These are phyloP conservation scores for Phacellophora camtschatica DNA, from an alignment of 30 jellyfish, hydroid and myxozoan species.

Conservation along the genomic window DNA sequence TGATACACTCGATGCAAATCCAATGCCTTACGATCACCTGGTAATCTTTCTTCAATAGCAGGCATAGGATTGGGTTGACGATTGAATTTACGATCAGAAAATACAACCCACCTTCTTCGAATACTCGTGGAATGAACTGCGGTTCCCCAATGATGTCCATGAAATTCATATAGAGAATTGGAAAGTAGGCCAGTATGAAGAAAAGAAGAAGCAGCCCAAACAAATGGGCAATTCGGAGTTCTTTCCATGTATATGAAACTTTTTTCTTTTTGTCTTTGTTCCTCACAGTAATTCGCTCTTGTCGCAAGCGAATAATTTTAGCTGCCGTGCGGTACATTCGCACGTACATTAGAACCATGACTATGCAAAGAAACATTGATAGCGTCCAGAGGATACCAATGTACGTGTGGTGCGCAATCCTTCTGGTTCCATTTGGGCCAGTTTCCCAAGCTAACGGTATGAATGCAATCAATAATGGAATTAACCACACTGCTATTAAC, in stretches of 20 bases:
- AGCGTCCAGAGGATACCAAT: slow-evolving; percentile 56
- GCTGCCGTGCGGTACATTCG: slow-evolving; percentile 68
- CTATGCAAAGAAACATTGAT: slow-evolving; percentile 56
- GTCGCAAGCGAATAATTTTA: slow-evolving; percentile 57
- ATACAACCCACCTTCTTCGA: slow-evolving; percentile 24
- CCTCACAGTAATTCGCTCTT: slow-evolving; percentile 16
- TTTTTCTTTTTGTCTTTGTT: background rate
- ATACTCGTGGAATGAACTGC: slow-evolving; percentile 4
- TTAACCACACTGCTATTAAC: slow-evolving; percentile 49
- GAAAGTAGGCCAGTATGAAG: slow-evolving; percentile 85
- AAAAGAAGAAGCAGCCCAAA: slow-evolving; percentile 81
- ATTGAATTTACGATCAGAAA: slow-evolving; percentile 58
- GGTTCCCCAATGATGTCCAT: slow-evolving; percentile 13
- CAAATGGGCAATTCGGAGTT: slow-evolving; percentile 79
- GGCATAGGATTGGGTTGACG: slow-evolving; percentile 88
- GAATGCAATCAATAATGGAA: slow-evolving; percentile 59
- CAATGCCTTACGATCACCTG: slow-evolving; percentile 36
- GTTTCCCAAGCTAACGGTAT: slow-evolving; percentile 71
- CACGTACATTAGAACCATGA: slow-evolving; percentile 65
- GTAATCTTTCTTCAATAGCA: slow-evolving; percentile 77
- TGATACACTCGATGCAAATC: slow-evolving; percentile 34
- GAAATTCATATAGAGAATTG: slow-evolving; percentile 73
- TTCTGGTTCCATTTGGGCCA: background rate
- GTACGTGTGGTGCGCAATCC: slow-evolving; percentile 18
- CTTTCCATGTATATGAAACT: slow-evolving; percentile 60